Evolutionary conservation across 23 tunicate species (phyloP), one percentile per base, ranked within the genome.

Genomic region (Ciona savignyi): DNA sequence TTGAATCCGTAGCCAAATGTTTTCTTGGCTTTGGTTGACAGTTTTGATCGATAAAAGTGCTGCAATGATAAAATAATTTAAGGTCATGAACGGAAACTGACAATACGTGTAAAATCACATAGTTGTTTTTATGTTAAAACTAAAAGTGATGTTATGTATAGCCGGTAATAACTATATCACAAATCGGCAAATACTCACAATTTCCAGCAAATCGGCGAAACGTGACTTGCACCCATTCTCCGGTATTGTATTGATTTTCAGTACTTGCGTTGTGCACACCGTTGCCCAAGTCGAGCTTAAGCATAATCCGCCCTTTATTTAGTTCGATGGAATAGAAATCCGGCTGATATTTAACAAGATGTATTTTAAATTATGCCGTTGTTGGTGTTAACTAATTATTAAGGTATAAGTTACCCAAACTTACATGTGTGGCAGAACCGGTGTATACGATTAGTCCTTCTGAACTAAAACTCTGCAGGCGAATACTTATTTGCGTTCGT

Each of bases 301-400:
- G 21, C 4, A 79, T 75, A 2, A 90, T 26, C 9, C 33, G 25
- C 22, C 97, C 97, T 23, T 90, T 82, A 29, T 34, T 23, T 20
- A 90, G 61, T 69, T 90, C 89, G 28, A 90, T 19, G 3, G 85
- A 78, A 21, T 73, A 21, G 70, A 83, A 90, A 51, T 90, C 97
- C 34, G 33, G 24, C 89, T 90, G 68, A 69, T 25, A 27, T 2
- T 62, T 62, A 74, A 32, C n/a, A n/a, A n/a, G n/a, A n/a, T n/a
- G n/a, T n/a, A n/a, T n/a, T n/a, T n/a, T n/a, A n/a, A n/a, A n/a
- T n/a, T n/a, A n/a, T n/a, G n/a, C n/a, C n/a, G n/a, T n/a, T n/a
- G n/a, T n/a, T n/a, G n/a, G n/a, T n/a, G n/a, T n/a, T n/a, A n/a
- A n/a, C n/a, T n/a, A n/a, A n/a, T n/a, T n/a, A n/a, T n/a, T n/a